Conservation (phyloP, 2,888 invertebrate species). For the Caenorhabditis imperialis region DNA sequence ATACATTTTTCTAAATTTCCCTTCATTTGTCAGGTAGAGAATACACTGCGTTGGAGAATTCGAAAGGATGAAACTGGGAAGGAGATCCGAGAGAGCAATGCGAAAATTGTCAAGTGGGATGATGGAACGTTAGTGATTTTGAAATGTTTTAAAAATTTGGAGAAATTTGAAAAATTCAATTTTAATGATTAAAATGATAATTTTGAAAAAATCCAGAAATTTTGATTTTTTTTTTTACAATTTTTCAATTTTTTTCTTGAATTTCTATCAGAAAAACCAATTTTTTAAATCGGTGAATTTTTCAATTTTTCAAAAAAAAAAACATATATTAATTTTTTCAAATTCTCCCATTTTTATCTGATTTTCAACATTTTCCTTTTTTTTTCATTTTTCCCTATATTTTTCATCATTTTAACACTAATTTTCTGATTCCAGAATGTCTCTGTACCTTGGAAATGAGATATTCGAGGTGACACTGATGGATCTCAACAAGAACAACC, state of each 20-base stretch:
- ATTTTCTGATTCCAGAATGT: conserved; percentile 84
- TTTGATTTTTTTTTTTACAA: too few species aligned
- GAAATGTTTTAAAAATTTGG: too few species aligned
- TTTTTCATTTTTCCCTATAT: background rate
- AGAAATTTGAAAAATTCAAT: too few species aligned
- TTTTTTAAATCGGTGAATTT: too few species aligned
- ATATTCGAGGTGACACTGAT: conserved; percentile 96
- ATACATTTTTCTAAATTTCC: background rate
- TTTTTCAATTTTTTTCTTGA: too few species aligned
- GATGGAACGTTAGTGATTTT: conserved; percentile 86
- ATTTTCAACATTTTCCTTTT: background rate
- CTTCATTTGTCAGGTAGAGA: conserved; percentile 85
- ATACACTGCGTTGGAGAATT: conserved; percentile 93
- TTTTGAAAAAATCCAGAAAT: too few species aligned
- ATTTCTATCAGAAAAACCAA: too few species aligned
- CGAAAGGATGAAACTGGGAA: conserved; percentile 83
- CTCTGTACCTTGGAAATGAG: conserved; percentile 94
- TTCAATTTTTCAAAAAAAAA: too few species aligned
- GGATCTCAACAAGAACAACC: conserved; percentile 88
- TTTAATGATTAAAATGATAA: too few species aligned
- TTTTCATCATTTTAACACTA: conserved; percentile 1
- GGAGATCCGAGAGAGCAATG: conserved; percentile 88
- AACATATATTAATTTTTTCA: too few species aligned
- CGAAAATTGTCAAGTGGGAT: conserved; percentile 95
- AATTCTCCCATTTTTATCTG: too few species aligned